phyloP scores from a whole-genome alignment of 2,888 invertebrate species.

The Charanyca ferruginea region DNA sequence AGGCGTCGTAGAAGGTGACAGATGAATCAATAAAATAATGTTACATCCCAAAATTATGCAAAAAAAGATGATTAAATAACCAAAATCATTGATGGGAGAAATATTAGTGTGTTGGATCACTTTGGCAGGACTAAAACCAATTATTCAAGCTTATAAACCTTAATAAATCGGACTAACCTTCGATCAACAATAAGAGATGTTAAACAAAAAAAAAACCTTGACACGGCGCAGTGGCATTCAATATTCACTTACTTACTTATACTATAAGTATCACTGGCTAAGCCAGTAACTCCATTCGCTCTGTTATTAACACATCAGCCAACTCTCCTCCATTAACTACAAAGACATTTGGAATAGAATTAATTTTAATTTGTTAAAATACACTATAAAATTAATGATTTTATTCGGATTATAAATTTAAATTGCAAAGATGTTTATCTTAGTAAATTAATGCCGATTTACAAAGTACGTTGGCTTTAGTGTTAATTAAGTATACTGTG shows the following conservation, averaged over 20 bases:
- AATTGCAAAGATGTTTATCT: slow-evolving; percentile 52
- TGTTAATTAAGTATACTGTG: slow-evolving; percentile 59
- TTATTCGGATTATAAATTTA: slow-evolving; percentile 56
- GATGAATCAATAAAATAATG: too few species aligned
- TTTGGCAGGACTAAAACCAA: not conserved
- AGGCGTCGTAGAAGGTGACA: too few species aligned
- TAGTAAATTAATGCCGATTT: slow-evolving; percentile 54
- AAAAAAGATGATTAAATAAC: too few species aligned
- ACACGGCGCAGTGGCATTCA: slow-evolving; percentile 63
- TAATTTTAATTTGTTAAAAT: slow-evolving; percentile 44
- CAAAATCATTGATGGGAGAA: too few species aligned
- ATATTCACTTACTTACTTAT: slow-evolving; percentile 61
- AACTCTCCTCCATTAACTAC: slow-evolving; percentile 18
- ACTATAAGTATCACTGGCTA: slow-evolving; percentile 64
- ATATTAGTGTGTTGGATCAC: too few species aligned
- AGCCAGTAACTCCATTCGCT: slow-evolving; percentile 62
- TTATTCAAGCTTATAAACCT: not conserved
- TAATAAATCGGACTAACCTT: slow-evolving; percentile 39
- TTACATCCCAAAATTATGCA: too few species aligned
- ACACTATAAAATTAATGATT: slow-evolving; percentile 42
- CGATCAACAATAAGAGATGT: slow-evolving; percentile 30
- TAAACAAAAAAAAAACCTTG: slow-evolving; percentile 68
- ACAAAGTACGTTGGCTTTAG: slow-evolving; percentile 51
- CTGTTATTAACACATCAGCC: slow-evolving; percentile 64
- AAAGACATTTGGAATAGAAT: slow-evolving; percentile 53